A percentile compares a stretch with the other conserved stretches of the same genome.
Conservation (phyloP, 2,797 vertebrate species). For the Takifugu ocellatus region DNA sequence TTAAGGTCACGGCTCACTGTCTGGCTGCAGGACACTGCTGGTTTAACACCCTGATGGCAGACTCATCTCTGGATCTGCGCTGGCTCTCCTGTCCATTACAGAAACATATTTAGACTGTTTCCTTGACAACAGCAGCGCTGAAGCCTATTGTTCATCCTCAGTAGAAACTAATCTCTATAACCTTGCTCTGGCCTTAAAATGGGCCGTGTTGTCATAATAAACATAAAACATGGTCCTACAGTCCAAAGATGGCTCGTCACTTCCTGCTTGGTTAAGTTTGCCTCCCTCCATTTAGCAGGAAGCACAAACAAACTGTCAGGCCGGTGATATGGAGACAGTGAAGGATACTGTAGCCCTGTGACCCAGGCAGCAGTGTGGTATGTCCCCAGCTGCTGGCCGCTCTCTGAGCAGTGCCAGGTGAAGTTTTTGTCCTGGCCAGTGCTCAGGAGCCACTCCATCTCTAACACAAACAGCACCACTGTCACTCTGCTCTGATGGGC, state of each 20-base stretch:
- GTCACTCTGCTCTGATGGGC: conserved; percentile 92
- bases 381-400: conserved; percentile 86
- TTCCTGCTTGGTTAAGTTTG: conserved; percentile 8
- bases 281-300: conserved; percentile 19
- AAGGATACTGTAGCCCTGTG: conserved; percentile 98
- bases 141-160: conserved; percentile 58
- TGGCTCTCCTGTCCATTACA: conserved; percentile 56
- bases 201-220: conserved; percentile 30
- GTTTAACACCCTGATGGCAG: conserved; percentile 27
- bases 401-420: conserved; percentile 97
- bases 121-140: conserved; percentile 66
- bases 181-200: conserved; percentile 31
- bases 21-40: conserved; percentile 6
- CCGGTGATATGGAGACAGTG: conserved; percentile 1
- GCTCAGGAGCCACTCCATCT: conserved; percentile 98
- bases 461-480: conserved; percentile 92
- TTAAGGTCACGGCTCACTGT: neutral
- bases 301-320: conserved; percentile 6
- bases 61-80: conserved; percentile 58
- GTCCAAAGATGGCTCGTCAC: conserved; percentile 19
- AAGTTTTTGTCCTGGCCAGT: conserved; percentile 94
- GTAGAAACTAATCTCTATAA: conserved; percentile 34
- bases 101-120: conserved; percentile 53
- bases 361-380: conserved; percentile 88
- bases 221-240: conserved; percentile 4